Evolutionary conservation across 2,113 vertebrate genomes (phyloP), one percentile per base, ranked within the genome.

Genomic region (Dolichotis patagonum): DNA sequence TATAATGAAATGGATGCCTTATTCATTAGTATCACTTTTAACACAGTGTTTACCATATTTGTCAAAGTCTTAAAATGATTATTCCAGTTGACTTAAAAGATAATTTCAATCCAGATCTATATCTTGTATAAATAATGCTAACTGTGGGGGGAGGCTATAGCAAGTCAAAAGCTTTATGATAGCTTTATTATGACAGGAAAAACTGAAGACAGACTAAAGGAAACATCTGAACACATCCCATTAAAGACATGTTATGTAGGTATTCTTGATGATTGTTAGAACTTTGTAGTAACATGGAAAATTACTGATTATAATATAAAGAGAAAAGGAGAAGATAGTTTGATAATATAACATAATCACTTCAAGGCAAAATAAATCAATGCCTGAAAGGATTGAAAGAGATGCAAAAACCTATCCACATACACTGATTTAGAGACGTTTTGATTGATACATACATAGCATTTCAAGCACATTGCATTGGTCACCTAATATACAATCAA

Each of bases 181-280:
- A 56, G 71, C 24, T 89, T 96, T 87, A 88, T 32, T 75, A 62
- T 84, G 14, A 54, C 17, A 58, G 65, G 54, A 83, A 69, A 95
- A 94, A 63, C 65, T 84, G 78, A 95, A 84, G 32, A 52, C 46
- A 69, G 49, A 78, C 3, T 56, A 89, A 94, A 30, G 30, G 30
- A 2, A 58, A 67, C 32, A 49, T 38, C 38, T 69, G 87, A 90
- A 85, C 20, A 94, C 14, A 78, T 22, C 22, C 16, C 24, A 73
- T 52, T 91, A 87, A 95, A 80, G 7, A 22, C 60, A 90, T 85
- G 26, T 86, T 84, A 84, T 19, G 9, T 81, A 92, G 35, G 7
- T 92, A 80, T 69, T 90, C 75, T 88, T 90, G 28, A 60, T 82
- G 35, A 67, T 88, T 86, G 46, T 93, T 96, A 88, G 78, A 77